Evolutionary conservation across 2,113 vertebrate genomes (phyloP).

Genomic region (Muscicapa adusta): DNA sequence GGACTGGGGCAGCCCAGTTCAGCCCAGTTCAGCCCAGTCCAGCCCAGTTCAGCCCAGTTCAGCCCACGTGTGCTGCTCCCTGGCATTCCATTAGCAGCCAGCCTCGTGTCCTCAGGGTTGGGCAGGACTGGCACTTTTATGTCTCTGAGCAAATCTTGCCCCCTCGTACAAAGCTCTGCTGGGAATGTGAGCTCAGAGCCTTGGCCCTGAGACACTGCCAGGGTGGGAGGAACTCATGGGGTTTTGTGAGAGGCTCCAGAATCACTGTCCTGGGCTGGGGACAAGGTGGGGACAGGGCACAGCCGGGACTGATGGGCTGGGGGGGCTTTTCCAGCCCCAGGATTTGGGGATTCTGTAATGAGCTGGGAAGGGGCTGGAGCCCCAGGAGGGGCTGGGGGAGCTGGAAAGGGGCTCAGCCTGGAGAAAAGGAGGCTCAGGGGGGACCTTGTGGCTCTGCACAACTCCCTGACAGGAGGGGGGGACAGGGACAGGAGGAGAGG

Average conservation of each 20-base stretch:
- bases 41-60: background rate
- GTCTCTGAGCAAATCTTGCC: background rate
- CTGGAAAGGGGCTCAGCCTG: background rate
- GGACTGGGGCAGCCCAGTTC: background rate
- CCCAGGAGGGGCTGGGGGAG: too few species aligned
- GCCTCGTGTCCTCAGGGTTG: background rate
- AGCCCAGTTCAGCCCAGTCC: background rate
- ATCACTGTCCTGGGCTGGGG: background rate
- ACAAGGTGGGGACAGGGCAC: too few species aligned
- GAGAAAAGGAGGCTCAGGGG: background rate
- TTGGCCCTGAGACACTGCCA: background rate
- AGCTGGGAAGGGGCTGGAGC: background rate
- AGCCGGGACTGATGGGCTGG: background rate
- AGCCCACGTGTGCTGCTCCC: background rate
- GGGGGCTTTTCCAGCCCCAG: too few species aligned
- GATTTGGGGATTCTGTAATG: too few species aligned
- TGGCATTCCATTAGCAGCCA: background rate
- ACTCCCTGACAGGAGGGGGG: background rate
- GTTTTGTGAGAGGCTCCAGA: background rate
- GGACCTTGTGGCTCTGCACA: background rate
- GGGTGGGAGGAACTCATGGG: background rate
- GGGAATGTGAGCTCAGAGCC: background rate
- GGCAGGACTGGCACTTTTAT: background rate
- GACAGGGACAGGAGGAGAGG: background rate
- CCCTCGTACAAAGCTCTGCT: background rate